A percentile compares a stretch with the other conserved stretches of the same genome.
These are phyloP conservation scores for Masticophis lateralis DNA, from an alignment of 2,797 vertebrate species.

Conservation along the genomic window DNA sequence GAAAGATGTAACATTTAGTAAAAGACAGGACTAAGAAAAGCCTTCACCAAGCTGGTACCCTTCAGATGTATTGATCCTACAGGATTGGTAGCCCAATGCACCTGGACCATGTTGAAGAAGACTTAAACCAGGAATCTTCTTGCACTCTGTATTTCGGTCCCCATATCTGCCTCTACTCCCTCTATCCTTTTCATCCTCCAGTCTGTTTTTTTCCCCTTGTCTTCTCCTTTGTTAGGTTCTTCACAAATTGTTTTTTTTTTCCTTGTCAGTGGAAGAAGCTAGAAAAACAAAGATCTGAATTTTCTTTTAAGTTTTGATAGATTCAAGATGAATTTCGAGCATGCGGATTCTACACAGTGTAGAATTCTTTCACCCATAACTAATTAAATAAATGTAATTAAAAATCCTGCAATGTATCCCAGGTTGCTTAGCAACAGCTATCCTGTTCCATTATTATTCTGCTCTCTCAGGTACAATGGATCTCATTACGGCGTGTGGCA, in stretches of 20 bases:
- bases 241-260: neutral
- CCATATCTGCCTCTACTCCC: neutral
- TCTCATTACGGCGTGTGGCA: slow-evolving; percentile 72
- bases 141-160: neutral
- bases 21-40: neutral
- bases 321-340: neutral
- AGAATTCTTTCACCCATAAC: slow-evolving; percentile 28
- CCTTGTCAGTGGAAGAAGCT: neutral
- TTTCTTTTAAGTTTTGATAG: neutral
- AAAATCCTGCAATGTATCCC: slow-evolving; percentile 65
- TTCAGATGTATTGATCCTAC: neutral
- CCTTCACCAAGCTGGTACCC: neutral
- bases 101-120: neutral
- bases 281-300: neutral
- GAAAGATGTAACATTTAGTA: neutral
- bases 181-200: neutral
- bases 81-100: neutral
- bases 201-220: neutral
- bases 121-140: neutral
- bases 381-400: slow-evolving; percentile 71
- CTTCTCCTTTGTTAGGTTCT: neutral
- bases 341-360: slow-evolving; percentile 40
- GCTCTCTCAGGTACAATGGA: slow-evolving; percentile 80
- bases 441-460: slow-evolving; percentile 71
- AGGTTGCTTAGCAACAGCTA: slow-evolving; percentile 85